phyloP scores from a whole-genome alignment of 2,113 vertebrate genomes.

The Miniopterus natalensis region DNA sequence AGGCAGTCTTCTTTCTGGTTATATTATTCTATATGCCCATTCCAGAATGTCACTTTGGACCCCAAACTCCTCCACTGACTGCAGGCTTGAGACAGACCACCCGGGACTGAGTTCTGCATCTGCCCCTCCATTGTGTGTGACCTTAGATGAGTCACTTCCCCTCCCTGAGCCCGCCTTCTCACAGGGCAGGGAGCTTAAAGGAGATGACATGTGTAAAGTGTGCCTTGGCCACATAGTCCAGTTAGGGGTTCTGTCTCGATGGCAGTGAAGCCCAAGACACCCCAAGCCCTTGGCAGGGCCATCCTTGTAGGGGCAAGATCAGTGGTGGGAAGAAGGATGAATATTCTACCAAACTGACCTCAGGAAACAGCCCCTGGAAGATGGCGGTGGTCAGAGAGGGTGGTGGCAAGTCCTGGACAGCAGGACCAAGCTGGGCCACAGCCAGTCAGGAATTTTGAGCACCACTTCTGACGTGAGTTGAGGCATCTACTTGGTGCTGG shows the following conservation, averaged over 20 bases:
- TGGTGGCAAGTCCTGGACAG: not conserved
- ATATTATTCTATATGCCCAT: not conserved
- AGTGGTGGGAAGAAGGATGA: not conserved
- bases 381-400: not conserved
- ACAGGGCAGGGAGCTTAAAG: not conserved
- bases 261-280: not conserved
- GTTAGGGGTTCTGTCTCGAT: not conserved
- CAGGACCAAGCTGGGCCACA: not conserved
- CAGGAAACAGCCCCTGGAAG: not conserved
- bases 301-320: rapidly evolving
- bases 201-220: rapidly evolving
- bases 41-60: not conserved
- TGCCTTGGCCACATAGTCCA: rapidly evolving
- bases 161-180: not conserved
- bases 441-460: too few relatives aligned
- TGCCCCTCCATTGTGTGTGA: not conserved
- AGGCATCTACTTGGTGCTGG: not conserved
- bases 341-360: not conserved
- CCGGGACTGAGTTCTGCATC: too few relatives aligned
- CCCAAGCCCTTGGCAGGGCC: not conserved
- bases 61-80: not conserved
- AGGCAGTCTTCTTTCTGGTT: not conserved
- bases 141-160: not conserved
- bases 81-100: not conserved
- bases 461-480: not conserved